Conservation (phyloP, 2,113 vertebrate species). For the Phrynocephalus versicolor region DNA sequence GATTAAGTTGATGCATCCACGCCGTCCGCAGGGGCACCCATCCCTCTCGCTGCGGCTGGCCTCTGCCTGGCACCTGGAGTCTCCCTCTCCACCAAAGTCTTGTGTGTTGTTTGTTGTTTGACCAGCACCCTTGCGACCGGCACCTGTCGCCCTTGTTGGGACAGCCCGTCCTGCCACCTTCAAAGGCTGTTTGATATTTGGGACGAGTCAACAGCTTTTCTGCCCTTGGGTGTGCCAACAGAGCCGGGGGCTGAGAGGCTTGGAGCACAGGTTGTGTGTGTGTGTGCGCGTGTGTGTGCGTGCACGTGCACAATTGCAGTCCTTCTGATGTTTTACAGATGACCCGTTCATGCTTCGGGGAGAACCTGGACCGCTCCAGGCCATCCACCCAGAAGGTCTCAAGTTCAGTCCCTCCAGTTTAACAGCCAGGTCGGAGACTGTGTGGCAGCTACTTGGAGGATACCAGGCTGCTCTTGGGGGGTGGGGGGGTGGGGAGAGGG, state of each 20-base stretch:
- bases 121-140: accelerated
- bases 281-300: background rate
- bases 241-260: background rate
- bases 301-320: background rate
- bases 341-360: background rate
- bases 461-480: too few species aligned
- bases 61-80: too few species aligned
- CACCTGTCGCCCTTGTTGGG: slow-evolving; percentile 3
- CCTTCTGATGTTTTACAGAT: too few species aligned
- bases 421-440: too few species aligned
- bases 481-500: too few species aligned
- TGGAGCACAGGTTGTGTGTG: background rate
- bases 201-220: background rate
- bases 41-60: too few species aligned
- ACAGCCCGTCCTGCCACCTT: background rate
- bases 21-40: slow-evolving; percentile 33
- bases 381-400: too few species aligned
- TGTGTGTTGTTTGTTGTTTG: background rate
- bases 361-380: background rate
- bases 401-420: too few species aligned
- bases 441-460: too few species aligned
- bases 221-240: background rate
- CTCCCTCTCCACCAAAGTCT: too few species aligned
- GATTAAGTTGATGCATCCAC: slow-evolving; percentile 59
- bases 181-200: accelerated